These are phyloP conservation scores for Seriola dumerili DNA, from an alignment of 2,113 vertebrate species.

Conservation along the genomic window DNA sequence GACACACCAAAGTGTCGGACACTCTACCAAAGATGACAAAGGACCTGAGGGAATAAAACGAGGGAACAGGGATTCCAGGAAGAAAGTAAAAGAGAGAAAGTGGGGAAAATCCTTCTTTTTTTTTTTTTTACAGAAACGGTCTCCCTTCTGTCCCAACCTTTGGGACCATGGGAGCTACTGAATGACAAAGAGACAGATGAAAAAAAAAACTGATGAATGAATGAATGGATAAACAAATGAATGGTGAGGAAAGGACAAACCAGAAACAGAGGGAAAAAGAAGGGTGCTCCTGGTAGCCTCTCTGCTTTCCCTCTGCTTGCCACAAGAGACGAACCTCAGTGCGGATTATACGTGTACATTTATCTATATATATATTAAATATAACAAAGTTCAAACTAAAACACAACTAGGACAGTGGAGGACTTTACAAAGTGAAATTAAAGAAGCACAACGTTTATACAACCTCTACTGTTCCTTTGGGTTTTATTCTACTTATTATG, in stretches of 20 bases:
- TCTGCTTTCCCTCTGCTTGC: slow-evolving; percentile 69
- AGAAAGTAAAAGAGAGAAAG: slow-evolving; percentile 45
- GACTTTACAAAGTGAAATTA: slow-evolving; percentile 81
- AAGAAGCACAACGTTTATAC: slow-evolving; percentile 89
- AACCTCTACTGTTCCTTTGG: slow-evolving; percentile 80
- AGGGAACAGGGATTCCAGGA: slow-evolving; percentile 60
- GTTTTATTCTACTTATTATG: slow-evolving; percentile 78
- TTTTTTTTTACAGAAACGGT: slow-evolving; percentile 44
- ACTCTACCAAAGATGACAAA: slow-evolving; percentile 87
- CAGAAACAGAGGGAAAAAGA: slow-evolving; percentile 54
- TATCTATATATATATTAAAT: slow-evolving; percentile 85
- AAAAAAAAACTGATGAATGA: slow-evolving; percentile 41
- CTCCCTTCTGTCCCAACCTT: slow-evolving; percentile 36
- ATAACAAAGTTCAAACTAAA: slow-evolving; percentile 79
- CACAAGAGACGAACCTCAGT: slow-evolving; percentile 73
- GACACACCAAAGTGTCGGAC: slow-evolving; percentile 87
- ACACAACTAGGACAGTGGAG: slow-evolving; percentile 75
- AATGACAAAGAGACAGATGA: slow-evolving; percentile 51
- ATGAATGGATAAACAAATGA: slow-evolving; percentile 51
- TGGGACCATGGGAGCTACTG: slow-evolving; percentile 42
- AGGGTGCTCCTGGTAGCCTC: slow-evolving; percentile 60
- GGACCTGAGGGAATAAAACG: slow-evolving; percentile 77
- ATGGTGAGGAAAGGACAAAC: slow-evolving; percentile 46
- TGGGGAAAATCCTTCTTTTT: slow-evolving; percentile 30
- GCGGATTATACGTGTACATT: slow-evolving; percentile 83